Percentiles rank a stretch among this genome's conserved stretches.
phyloP scores from a whole-genome alignment of 2,888 invertebrate species.

The Anoplius nigerrimus region DNA sequence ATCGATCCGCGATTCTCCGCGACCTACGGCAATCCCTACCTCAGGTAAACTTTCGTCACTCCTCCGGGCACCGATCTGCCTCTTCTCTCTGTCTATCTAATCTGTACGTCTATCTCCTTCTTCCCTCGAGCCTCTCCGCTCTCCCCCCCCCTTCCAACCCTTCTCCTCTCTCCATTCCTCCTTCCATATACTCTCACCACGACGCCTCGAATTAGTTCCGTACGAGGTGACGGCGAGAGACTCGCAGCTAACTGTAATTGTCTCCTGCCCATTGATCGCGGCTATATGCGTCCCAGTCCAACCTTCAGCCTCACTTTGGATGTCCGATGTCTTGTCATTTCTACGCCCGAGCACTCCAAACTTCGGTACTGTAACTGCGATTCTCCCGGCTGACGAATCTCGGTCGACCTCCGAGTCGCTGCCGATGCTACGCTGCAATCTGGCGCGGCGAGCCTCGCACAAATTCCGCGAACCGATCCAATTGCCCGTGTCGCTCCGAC shows the following conservation, averaged over 20 bases:
- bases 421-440: no score
- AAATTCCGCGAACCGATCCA: no score
- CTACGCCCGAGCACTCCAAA: no score
- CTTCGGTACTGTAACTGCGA: no score
- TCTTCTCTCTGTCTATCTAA: background rate
- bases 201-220: slow-evolving; percentile 31
- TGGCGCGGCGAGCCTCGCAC: no score
- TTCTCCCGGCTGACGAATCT: no score
- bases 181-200: slow-evolving; percentile 3
- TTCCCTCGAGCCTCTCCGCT: background rate
- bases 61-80: background rate
- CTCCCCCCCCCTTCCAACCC: no score
- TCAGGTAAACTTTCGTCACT: slow-evolving; percentile 77
- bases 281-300: background rate
- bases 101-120: background rate
- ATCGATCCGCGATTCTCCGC: slow-evolving; percentile 93
- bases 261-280: slow-evolving; percentile 14
- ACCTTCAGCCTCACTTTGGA: no score
- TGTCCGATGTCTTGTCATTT: no score
- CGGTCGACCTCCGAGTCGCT: no score
- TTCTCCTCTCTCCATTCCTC: no score
- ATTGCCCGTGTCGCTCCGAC: no score
- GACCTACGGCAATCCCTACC: slow-evolving; percentile 92
- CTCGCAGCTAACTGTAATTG: slow-evolving; percentile 2
- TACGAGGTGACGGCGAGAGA: slow-evolving; percentile 1